Conservation (phyloP, 2,113 vertebrate genomes). For the Thamnaconus septentrionalis region DNA sequence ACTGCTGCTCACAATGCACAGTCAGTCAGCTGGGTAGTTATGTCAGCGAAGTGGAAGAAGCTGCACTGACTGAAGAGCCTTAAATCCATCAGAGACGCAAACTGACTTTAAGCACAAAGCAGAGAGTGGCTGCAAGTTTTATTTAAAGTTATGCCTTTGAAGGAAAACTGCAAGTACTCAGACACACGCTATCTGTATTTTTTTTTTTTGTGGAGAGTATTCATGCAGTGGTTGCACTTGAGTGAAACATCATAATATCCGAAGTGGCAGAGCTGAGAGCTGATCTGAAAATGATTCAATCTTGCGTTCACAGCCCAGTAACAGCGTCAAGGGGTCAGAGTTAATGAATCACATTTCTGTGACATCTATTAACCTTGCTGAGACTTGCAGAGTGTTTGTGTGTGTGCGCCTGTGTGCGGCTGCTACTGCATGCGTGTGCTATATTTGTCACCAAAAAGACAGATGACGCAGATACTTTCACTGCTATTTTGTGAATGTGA, state of each 20-base stretch:
- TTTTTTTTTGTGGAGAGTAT: constrained; percentile 30
- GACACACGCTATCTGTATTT: constrained; percentile 67
- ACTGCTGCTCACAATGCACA: constrained; percentile 42
- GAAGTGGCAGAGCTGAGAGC: constrained; percentile 50
- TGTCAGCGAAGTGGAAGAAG: constrained; percentile 81
- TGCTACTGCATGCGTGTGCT: not conserved
- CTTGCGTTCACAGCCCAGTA: constrained; percentile 27
- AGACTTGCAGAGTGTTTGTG: constrained; percentile 16
- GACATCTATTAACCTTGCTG: constrained; percentile 44
- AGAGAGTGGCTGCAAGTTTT: constrained; percentile 79
- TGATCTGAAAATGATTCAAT: constrained; percentile 26
- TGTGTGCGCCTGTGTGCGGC: not conserved
- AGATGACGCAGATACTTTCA: not conserved
- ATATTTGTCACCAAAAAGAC: not conserved
- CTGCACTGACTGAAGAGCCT: constrained; percentile 73
- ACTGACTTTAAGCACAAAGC: constrained; percentile 78
- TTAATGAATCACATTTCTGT: constrained; percentile 32
- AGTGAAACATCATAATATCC: constrained; percentile 66
- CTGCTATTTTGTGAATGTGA: not conserved
- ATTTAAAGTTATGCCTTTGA: constrained; percentile 74
- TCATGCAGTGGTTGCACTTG: constrained; percentile 53
- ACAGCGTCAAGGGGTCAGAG: constrained; percentile 18
- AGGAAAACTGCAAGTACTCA: constrained; percentile 77
- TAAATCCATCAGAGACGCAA: constrained; percentile 87
- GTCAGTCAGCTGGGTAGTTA: constrained; percentile 67